These are phyloP conservation scores for Microcebus tavaratra DNA, from an alignment of 2,113 vertebrate species.

Conservation along the genomic window DNA sequence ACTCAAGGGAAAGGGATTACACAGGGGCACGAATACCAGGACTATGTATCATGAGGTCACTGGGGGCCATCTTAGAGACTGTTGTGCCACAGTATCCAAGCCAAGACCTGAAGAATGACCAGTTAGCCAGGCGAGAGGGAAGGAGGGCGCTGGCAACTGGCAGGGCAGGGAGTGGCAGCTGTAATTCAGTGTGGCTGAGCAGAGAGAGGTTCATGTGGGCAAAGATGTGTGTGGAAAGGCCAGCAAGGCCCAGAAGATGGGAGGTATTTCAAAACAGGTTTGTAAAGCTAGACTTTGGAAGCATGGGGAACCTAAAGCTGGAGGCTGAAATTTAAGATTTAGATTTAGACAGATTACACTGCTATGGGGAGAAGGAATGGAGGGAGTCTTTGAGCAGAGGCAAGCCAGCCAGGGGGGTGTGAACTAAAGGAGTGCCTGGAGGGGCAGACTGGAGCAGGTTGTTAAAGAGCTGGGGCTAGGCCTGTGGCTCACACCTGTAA, in stretches of 20 bases:
- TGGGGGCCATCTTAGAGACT: neutral
- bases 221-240: too few species aligned
- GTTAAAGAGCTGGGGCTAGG: neutral
- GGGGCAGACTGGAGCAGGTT: neutral
- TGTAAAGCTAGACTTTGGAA: neutral
- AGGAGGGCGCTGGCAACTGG: fast-evolving
- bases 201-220: neutral
- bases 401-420: neutral
- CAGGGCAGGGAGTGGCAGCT: neutral
- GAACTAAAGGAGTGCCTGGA: neutral
- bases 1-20: neutral
- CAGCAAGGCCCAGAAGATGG: neutral
- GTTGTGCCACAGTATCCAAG: neutral
- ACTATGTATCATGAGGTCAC: neutral
- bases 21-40: too few species aligned
- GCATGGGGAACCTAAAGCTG: neutral
- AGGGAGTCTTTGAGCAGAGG: neutral
- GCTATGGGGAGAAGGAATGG: neutral
- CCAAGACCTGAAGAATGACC: neutral
- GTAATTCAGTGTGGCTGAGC: neutral
- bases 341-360: neutral
- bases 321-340: neutral
- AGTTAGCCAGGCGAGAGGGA: neutral
- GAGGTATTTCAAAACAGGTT: neutral
- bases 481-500: too few species aligned